Evolutionary conservation across 2,113 vertebrate genomes (phyloP).

Genomic region (Thalassarche chlororhynchos): DNA sequence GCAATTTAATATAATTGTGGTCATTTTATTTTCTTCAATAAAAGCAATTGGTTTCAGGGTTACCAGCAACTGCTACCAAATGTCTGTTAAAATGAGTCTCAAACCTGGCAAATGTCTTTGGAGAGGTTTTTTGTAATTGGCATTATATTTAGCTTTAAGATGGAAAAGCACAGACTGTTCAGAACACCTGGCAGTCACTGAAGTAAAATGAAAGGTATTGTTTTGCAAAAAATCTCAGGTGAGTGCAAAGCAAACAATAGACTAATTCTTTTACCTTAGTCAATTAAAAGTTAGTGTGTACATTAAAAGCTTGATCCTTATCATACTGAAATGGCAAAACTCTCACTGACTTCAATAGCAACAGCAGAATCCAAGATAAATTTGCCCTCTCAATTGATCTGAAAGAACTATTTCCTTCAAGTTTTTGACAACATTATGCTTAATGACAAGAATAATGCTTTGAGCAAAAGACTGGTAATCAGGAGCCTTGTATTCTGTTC

Average conservation of each 20-base stretch:
- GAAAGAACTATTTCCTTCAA: not conserved
- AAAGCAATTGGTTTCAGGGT: conserved; percentile 6
- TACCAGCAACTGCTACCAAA: not conserved
- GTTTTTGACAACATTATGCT: not conserved
- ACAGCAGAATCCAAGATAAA: not conserved
- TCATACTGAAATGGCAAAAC: not conserved
- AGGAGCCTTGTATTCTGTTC: not conserved
- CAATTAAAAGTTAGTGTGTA: not conserved
- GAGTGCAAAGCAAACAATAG: not conserved
- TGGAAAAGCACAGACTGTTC: not conserved
- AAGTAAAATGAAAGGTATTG: conserved; percentile 10
- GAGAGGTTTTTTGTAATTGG: not conserved
- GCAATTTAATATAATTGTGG: conserved; percentile 27
- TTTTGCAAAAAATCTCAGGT: not conserved
- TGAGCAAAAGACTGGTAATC: not conserved
- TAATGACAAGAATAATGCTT: not conserved
- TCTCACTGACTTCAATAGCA: not conserved
- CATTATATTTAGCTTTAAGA: not conserved
- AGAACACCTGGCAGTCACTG: conserved; percentile 15
- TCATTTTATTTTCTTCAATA: conserved; percentile 55
- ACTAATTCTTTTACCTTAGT: not conserved
- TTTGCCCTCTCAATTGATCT: not conserved
- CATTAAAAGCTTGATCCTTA: not conserved
- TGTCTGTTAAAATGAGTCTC: conserved; percentile 1
- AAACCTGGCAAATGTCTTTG: not conserved